Conservation (phyloP, 1,140 invertebrate genomes). For the Colletes gigas region DNA sequence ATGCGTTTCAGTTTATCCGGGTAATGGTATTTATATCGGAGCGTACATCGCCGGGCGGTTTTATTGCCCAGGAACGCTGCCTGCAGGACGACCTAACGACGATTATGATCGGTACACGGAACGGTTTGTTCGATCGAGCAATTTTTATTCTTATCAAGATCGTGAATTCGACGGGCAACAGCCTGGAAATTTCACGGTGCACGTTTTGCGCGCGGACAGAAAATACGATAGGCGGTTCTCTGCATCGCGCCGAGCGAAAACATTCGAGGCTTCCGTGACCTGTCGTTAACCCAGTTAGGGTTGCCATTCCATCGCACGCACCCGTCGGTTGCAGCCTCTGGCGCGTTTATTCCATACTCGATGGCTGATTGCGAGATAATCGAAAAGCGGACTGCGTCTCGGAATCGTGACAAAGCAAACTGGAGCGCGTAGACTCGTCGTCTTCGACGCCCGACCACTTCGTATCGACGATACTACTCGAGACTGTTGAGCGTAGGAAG, state of each 20-base stretch:
- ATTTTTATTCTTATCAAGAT: constrained; percentile 14
- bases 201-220: not conserved
- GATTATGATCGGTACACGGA: not conserved
- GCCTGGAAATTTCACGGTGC: not conserved
- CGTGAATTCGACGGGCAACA: not conserved
- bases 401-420: not conserved
- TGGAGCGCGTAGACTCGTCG: not conserved
- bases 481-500: too few relatives aligned
- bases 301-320: constrained; percentile 34
- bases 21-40: too few relatives aligned
- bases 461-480: not conserved
- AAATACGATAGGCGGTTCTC: not conserved
- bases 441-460: too few relatives aligned
- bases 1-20: too few relatives aligned
- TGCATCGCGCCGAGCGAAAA: constrained; percentile 29
- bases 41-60: too few relatives aligned
- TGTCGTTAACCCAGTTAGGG: constrained; percentile 60
- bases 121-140: not conserved
- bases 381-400: not conserved
- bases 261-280: constrained; percentile 51
- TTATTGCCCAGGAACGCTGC: too few relatives aligned
- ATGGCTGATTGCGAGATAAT: constrained; percentile 36
- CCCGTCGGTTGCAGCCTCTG: constrained; percentile 3
- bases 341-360: constrained; percentile 29
- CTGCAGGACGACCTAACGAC: not conserved